A percentile compares a stretch with the other conserved stretches of the same genome.
Conservation (phyloP, 2,113 vertebrate species). For the Columba livia region DNA sequence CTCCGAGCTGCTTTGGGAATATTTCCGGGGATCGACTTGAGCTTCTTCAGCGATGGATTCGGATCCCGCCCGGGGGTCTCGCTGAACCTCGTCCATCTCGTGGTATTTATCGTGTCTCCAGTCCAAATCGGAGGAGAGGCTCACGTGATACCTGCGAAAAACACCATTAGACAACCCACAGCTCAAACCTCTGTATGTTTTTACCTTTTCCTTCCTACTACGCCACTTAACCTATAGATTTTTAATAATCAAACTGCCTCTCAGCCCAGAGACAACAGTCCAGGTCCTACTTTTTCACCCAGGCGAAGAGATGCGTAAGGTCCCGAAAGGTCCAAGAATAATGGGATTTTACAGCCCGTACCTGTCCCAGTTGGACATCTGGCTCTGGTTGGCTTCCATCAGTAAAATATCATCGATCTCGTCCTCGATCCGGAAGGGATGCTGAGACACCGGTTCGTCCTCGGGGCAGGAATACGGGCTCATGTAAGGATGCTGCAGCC, state of each 20-base stretch:
- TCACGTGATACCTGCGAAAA: constrained; percentile 82
- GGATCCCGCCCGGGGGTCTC: constrained; percentile 87
- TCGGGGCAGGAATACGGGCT: constrained; percentile 89
- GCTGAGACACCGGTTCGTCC: constrained; percentile 88
- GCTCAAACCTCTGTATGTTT: background rate
- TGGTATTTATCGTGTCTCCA: constrained; percentile 80
- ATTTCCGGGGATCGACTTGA: constrained; percentile 94
- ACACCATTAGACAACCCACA: background rate
- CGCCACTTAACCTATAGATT: background rate
- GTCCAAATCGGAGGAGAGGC: constrained; percentile 87
- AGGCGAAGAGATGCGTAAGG: background rate
- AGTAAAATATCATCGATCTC: constrained; percentile 92
- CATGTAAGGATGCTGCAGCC: constrained; percentile 88
- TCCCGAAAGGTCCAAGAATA: too few species aligned
- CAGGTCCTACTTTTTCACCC: background rate
- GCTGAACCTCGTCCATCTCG: constrained; percentile 86
- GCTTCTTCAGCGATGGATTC: constrained; percentile 84
- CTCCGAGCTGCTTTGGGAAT: constrained; percentile 95
- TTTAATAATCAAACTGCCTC: background rate
- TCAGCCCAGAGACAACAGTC: background rate
- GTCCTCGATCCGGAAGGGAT: constrained; percentile 95
- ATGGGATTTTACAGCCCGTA: background rate
- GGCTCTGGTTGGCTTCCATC: constrained; percentile 84
- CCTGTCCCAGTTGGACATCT: constrained; percentile 90
- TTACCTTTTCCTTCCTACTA: too few species aligned